Conservation (phyloP, 2,113 vertebrate genomes). For the Zeus faber region DNA sequence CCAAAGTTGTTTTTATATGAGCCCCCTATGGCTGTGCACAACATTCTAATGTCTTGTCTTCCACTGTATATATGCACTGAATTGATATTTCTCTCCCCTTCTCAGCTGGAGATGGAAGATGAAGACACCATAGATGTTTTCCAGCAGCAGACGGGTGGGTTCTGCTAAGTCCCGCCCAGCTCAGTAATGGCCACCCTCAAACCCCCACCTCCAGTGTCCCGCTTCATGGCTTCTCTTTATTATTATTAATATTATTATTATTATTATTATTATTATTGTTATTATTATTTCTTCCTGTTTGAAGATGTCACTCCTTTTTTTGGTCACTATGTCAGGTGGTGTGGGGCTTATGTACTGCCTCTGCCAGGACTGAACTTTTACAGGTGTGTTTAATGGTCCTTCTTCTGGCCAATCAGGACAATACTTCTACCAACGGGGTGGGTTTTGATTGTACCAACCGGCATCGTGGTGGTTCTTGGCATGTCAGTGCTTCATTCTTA, state of each 20-base stretch:
- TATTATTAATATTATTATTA: conserved; percentile 35
- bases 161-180: conserved; percentile 66
- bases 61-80: too few relatives aligned
- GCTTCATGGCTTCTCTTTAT: conserved; percentile 46
- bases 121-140: conserved; percentile 85
- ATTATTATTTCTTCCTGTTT: conserved; percentile 39
- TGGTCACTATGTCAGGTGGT: conserved; percentile 27
- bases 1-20: too few relatives aligned
- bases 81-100: too few relatives aligned
- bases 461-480: conserved; percentile 35
- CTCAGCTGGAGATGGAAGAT: conserved; percentile 82
- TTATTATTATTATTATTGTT: conserved; percentile 52
- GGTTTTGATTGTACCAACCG: conserved; percentile 47
- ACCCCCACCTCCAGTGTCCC: conserved; percentile 62
- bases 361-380: conserved; percentile 52
- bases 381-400: conserved; percentile 35
- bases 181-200: conserved; percentile 55
- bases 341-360: conserved; percentile 45
- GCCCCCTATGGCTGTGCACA: too few relatives aligned
- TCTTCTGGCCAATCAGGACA: conserved; percentile 44
- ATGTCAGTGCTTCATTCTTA: conserved; percentile 32
- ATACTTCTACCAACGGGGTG: conserved; percentile 23
- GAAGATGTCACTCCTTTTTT: conserved; percentile 42
- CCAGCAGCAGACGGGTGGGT: conserved; percentile 82
- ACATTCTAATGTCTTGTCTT: too few relatives aligned